phyloP scores from a whole-genome alignment of 2,888 invertebrate genomes.

The Luperina nickerlii region DNA sequence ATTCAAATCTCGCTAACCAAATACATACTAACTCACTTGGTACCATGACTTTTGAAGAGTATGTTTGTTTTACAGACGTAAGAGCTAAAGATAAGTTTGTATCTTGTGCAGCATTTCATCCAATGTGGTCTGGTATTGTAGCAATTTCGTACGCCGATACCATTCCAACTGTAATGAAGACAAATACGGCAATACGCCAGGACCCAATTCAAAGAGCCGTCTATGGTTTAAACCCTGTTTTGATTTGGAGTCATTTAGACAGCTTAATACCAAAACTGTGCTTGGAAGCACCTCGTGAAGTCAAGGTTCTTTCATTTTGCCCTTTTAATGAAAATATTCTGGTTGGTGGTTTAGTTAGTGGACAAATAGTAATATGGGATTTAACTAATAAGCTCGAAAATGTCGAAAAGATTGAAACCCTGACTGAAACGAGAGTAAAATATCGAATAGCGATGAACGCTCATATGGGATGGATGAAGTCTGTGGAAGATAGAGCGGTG shows the following conservation, averaged over 20 bases:
- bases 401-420: conserved; percentile 91
- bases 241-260: conserved; percentile 94
- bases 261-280: conserved; percentile 92
- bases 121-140: conserved; percentile 92
- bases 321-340: conserved; percentile 92
- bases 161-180: conserved; percentile 87
- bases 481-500: conserved; percentile 89
- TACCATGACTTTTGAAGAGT: conserved; percentile 86
- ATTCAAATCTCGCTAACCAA: conserved; percentile 85
- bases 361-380: conserved; percentile 93
- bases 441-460: conserved; percentile 91
- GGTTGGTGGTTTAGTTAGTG: conserved; percentile 93
- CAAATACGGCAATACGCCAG: conserved; percentile 75
- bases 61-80: conserved; percentile 92
- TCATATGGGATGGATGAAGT: conserved; percentile 93
- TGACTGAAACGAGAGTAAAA: conserved; percentile 91
- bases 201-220: conserved; percentile 90
- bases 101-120: conserved; percentile 92
- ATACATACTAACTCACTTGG: conserved; percentile 78
- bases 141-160: conserved; percentile 92
- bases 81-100: conserved; percentile 92
- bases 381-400: conserved; percentile 91
- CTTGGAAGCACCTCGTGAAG: conserved; percentile 92
- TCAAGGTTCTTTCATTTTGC: conserved; percentile 92
- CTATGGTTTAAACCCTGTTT: conserved; percentile 91